Percentiles rank a stretch among this genome's conserved stretches.
phyloP scores from a whole-genome alignment of 1,140 invertebrate genomes.

The Listronotus bonariensis region DNA sequence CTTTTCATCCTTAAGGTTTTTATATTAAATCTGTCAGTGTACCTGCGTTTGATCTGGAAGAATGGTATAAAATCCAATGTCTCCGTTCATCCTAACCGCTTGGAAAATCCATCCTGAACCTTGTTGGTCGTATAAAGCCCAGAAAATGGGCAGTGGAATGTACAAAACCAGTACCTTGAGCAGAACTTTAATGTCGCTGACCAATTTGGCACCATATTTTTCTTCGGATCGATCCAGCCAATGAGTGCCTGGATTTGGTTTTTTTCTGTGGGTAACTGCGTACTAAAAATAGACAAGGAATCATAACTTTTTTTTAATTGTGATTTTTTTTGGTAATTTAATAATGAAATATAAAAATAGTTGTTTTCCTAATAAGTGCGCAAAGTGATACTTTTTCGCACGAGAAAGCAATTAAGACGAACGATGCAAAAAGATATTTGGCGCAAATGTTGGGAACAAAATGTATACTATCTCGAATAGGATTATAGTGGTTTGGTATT shows the following conservation, averaged over 20 bases:
- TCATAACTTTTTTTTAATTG: too few relatives aligned
- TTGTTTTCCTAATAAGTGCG: too few relatives aligned
- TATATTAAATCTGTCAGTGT: neutral
- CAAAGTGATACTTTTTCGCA: too few relatives aligned
- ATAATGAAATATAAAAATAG: too few relatives aligned
- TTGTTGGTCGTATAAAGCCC: constrained; percentile 87
- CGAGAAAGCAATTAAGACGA: too few relatives aligned
- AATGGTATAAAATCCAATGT: constrained; percentile 69
- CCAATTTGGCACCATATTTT: constrained; percentile 69
- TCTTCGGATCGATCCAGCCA: constrained; percentile 84
- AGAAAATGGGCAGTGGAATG: constrained; percentile 85
- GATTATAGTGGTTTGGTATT: too few relatives aligned
- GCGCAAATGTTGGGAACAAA: too few relatives aligned
- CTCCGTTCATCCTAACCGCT: constrained; percentile 86
- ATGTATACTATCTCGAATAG: too few relatives aligned
- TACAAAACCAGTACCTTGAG: constrained; percentile 77
- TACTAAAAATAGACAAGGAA: constrained; percentile 11
- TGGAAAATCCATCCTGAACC: constrained; percentile 96
- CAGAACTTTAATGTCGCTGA: constrained; percentile 76
- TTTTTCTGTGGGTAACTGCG: constrained; percentile 18
- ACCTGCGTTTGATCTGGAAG: constrained; percentile 88
- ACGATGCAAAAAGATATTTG: too few relatives aligned
- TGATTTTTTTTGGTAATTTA: too few relatives aligned
- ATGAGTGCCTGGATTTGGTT: constrained; percentile 59
- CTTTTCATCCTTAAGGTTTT: too few relatives aligned